Conservation (phyloP, 2,797 vertebrate species). For the Danio tinwini region DNA sequence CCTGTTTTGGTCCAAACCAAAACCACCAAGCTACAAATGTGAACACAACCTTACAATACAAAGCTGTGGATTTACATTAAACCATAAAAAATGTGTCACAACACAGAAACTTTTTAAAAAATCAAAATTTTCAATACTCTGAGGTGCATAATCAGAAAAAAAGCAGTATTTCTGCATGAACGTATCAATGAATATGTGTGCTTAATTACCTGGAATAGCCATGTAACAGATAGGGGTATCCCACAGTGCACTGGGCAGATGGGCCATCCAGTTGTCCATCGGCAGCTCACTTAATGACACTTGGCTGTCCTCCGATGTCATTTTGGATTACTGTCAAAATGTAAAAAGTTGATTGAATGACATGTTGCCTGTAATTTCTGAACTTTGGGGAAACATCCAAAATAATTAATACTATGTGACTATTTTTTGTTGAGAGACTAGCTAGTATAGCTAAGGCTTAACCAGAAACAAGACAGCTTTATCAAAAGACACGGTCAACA, state of each 20-base stretch:
- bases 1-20: too few species aligned
- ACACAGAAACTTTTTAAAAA: too few species aligned
- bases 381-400: background rate
- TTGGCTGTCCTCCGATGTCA: constrained; percentile 65
- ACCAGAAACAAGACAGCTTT: background rate
- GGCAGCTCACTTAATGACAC: constrained; percentile 69
- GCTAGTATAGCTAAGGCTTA: background rate
- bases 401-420: background rate
- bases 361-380: background rate
- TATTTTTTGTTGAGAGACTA: background rate
- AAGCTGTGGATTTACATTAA: background rate
- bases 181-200: background rate
- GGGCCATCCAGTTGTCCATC: constrained; percentile 88
- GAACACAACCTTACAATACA: background rate
- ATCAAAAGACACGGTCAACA: background rate
- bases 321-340: constrained; percentile 53
- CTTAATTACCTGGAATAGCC: constrained; percentile 87
- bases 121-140: background rate
- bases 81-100: background rate
- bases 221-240: constrained; percentile 85
- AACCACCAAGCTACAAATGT: too few species aligned
- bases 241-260: constrained; percentile 83
- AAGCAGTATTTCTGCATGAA: background rate
- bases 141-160: background rate
- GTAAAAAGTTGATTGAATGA: background rate